phyloP scores from a whole-genome alignment of 2,113 vertebrate species.

The Motacilla alba region DNA sequence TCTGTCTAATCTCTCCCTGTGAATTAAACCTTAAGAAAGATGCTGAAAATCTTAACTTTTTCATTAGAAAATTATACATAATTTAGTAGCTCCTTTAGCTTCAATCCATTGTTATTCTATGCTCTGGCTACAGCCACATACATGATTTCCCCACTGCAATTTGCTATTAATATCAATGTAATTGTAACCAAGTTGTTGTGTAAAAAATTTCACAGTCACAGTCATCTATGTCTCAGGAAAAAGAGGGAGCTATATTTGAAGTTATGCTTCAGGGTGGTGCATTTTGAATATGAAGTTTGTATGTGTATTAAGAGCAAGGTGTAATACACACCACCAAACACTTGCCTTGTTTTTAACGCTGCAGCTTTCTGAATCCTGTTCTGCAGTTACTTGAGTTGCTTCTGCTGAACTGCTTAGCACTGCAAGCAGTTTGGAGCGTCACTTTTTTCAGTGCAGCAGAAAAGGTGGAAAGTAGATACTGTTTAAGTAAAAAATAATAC shows the following conservation, averaged over 20 bases:
- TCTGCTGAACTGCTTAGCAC: neutral
- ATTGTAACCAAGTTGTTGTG: neutral
- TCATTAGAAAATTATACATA: neutral
- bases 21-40: conserved; percentile 2
- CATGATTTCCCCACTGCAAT: neutral
- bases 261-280: neutral
- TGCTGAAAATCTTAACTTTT: neutral
- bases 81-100: neutral
- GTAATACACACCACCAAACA: neutral
- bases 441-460: neutral
- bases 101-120: neutral
- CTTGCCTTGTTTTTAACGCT: neutral
- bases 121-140: neutral
- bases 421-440: neutral
- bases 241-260: neutral
- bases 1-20: neutral
- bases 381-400: neutral
- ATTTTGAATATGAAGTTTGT: neutral
- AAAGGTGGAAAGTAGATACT: neutral
- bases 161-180: neutral
- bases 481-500: neutral
- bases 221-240: neutral
- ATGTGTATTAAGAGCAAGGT: neutral
- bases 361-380: neutral
- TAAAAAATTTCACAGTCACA: neutral